Evolutionary conservation across 92 coral and sea anemone species (phyloP), one percentile per base, ranked within the genome.

Genomic region (Scolanthus callimorphus): DNA sequence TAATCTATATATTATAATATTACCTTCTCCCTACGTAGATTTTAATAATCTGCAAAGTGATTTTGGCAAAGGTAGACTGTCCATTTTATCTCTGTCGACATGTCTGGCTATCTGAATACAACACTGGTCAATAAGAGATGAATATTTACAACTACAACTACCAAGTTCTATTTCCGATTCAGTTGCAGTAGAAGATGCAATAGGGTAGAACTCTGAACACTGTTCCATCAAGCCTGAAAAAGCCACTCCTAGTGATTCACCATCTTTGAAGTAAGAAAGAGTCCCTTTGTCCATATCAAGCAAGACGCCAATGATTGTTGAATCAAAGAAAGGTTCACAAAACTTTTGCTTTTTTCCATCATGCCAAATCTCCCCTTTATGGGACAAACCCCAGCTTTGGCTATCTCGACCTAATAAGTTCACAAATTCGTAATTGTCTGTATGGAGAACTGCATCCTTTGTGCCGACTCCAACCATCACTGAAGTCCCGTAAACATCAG

Each of bases 321-420:
- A 78, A 59, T 90, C 96, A 57, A 90, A 90, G 34, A 92, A 85
- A 31, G 95, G 88, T 24, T 90, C 81, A 51, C 92, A 88, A 61
- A 83, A 92, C 43, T 77, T 74, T 37, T 47, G 47, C 27, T 71
- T 64, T 44, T 61, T 49, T 4, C 98, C 98, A 65, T 77, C 73
- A 63, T 91, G 97, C 89, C 95, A 90, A 37, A 84, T 51, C 73
- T 77, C 91, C 20, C 97, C 97, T 54, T 84, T 82, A 67, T 91
- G 91, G 0, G 97, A 91, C 19, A 91, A 61, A 3, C 97, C 97
- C 97, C 97, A 91, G 53, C 97, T 91, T 69, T 91, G 83, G 1
- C 71, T 68, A 46, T 91, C 97, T 54, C 70, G 63, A 22, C 97
- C 97, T 71, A 91, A 50, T 17, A 91, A 52, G 68, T 85, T 78